Percentiles rank a stretch among this genome's conserved stretches.
Evolutionary conservation across 2,113 vertebrate genomes (phyloP).

Genomic region (Ceyx melanurus): DNA sequence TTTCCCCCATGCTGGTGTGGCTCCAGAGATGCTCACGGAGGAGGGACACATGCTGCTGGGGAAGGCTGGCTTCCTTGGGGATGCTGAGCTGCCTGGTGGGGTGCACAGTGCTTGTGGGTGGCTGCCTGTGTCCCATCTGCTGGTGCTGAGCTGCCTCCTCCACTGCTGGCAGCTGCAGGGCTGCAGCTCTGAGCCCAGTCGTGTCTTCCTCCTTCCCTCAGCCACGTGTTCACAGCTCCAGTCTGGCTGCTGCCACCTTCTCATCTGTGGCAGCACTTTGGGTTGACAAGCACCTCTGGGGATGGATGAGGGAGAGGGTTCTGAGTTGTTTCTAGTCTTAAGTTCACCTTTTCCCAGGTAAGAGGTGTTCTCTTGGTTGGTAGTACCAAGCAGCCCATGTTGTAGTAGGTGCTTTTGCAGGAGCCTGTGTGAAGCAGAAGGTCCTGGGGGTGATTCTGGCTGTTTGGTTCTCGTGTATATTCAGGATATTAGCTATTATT

Average conservation of each 20-base stretch:
- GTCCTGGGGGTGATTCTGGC: not conserved
- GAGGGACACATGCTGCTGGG: rapidly evolving
- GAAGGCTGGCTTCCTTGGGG: not conserved
- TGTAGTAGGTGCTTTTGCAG: not conserved
- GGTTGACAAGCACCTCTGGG: rapidly evolving
- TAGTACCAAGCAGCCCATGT: not conserved
- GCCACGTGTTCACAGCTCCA: not conserved
- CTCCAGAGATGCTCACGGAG: not conserved
- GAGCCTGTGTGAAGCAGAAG: not conserved
- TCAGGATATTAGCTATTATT: not conserved
- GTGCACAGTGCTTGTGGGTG: not conserved
- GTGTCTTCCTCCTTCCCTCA: not conserved
- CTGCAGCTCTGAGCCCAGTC: not conserved
- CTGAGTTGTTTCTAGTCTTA: not conserved
- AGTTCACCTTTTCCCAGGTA: not conserved
- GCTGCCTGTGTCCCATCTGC: not conserved
- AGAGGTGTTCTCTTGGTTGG: too few species aligned
- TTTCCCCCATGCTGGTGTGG: rapidly evolving
- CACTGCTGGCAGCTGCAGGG: not conserved
- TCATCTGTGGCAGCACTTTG: not conserved
- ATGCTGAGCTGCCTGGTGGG: not conserved
- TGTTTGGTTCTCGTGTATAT: not conserved
- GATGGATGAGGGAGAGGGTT: not conserved
- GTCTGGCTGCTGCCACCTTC: not conserved
- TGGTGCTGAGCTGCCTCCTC: not conserved